These are phyloP conservation scores for Hydractinia echinata DNA, from an alignment of 30 jellyfish, hydroid and myxozoan genomes.

Conservation along the genomic window DNA sequence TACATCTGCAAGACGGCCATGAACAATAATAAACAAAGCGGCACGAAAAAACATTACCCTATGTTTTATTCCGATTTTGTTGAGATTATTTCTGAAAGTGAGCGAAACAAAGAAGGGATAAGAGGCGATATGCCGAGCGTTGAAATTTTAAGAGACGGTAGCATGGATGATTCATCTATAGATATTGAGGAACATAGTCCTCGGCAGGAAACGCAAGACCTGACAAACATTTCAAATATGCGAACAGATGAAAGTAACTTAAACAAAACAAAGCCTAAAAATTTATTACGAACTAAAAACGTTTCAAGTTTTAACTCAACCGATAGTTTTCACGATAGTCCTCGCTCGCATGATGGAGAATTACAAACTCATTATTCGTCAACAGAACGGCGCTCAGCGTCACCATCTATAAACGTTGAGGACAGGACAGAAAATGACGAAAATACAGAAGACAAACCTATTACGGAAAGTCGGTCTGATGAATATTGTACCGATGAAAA, in stretches of 20 bases:
- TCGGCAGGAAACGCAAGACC: background rate
- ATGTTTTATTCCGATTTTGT: slow-evolving; percentile 38
- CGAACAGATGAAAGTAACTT: background rate
- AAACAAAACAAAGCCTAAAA: slow-evolving; percentile 11
- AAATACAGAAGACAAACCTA: background rate
- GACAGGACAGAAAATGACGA: slow-evolving; percentile 10
- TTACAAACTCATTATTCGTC: background rate
- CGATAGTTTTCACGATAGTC: slow-evolving; percentile 22
- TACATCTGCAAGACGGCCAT: slow-evolving; percentile 41
- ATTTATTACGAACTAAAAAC: slow-evolving; percentile 6
- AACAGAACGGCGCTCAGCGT: background rate
- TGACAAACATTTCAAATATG: background rate
- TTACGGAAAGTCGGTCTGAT: background rate
- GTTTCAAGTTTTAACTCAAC: slow-evolving; percentile 10
- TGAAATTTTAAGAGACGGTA: slow-evolving; percentile 5
- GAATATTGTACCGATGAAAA: slow-evolving; percentile 5
- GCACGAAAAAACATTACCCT: slow-evolving; percentile 34
- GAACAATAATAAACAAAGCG: slow-evolving; percentile 26
- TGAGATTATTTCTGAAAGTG: slow-evolving; percentile 34
- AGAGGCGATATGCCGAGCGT: slow-evolving; percentile 24
- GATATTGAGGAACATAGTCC: slow-evolving; percentile 18
- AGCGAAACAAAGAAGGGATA: slow-evolving; percentile 8
- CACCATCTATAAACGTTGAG: slow-evolving; percentile 8
- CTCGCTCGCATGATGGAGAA: slow-evolving; percentile 19
- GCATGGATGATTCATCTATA: slow-evolving; percentile 9